Percentiles rank a stretch among this genome's conserved stretches.
These are phyloP conservation scores for Salvelinus alpinus DNA, from an alignment of 2,113 vertebrate genomes.

Conservation along the genomic window DNA sequence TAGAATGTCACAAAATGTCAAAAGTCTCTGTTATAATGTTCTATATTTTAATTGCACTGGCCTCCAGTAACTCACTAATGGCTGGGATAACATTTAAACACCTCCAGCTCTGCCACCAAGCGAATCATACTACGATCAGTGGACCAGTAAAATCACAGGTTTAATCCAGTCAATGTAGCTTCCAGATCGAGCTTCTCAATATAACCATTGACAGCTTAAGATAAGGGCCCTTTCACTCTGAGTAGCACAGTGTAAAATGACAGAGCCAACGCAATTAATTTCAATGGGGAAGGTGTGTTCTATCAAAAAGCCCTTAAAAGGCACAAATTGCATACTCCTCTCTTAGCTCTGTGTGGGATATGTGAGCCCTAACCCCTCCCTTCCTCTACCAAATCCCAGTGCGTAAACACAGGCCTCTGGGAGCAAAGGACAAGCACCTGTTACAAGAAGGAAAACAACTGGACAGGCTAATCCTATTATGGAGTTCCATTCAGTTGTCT, in stretches of 20 bases:
- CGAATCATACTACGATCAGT: constrained; percentile 6
- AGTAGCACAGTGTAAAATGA: no score
- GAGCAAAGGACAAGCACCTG: constrained; percentile 12
- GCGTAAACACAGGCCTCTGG: constrained; percentile 18
- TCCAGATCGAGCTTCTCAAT: constrained; percentile 27
- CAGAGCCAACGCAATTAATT: no score
- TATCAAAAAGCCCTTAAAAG: no score
- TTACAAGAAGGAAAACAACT: constrained; percentile 15
- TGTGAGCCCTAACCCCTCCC: neutral
- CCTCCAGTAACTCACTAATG: constrained; percentile 8
- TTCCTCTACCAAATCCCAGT: constrained; percentile 4
- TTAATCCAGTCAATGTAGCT: constrained; percentile 50
- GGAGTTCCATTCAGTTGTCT: constrained; percentile 14
- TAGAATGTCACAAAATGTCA: neutral
- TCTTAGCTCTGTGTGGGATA: no score
- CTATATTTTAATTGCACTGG: neutral
- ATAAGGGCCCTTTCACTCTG: constrained; percentile 18
- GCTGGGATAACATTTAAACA: constrained; percentile 10
- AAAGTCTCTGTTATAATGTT: neutral
- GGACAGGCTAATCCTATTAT: constrained; percentile 24
- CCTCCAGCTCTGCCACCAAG: neutral
- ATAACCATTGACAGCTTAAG: constrained; percentile 40
- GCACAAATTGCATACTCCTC: no score
- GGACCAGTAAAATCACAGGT: neutral
- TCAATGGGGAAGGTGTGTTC: no score